Evolutionary conservation across 2,113 vertebrate species (phyloP), one percentile per base, ranked within the genome.

Genomic region (Equus quagga): DNA sequence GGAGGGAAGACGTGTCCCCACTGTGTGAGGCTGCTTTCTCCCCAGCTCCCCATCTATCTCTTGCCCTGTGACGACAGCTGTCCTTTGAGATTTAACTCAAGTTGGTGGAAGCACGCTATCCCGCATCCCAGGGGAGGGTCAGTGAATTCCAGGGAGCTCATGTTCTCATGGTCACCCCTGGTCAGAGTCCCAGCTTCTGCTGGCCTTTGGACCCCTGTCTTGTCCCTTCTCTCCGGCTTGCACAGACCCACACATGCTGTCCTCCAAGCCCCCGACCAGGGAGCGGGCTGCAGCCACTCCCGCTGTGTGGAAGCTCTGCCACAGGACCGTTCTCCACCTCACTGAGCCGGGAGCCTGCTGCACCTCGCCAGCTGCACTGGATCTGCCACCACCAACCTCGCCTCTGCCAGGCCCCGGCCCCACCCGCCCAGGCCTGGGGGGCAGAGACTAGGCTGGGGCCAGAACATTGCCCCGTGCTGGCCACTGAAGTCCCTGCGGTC

Each of bases 161-260:
- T 58, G 90, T 95, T 95, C 96, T 97, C 93, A 89, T 89, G 91
- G 79, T 19, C 80, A 18, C 15, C 56, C 24, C 83, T 67, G n/a
- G 58, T 46, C 26, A 58, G 85, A 51, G 56, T 67, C 70, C 28
- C 49, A 6, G 65, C 36, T 83, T 51, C 49, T 24, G 36, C 67
- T 67, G 72, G 9, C 10, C 60, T 58, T 62, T 82, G 33, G 13
- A 11, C 58, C 21, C 28, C 8, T 26, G 3, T 2, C 24, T 12
- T 31, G 36, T 46, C 41, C 89, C 46, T 86, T 44, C 75, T 80
- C 58, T 8, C 10, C 31, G 76, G 65, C 46, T 65, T 81, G 31
- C 28, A 54, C 19, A 70, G 67, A 13, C 4, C n/a, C 11, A 24
- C 51, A 11, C 12, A 0, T 1, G 49, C 23, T 36, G 44, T 9